Percentiles rank a stretch among this genome's conserved stretches.
Conservation (phyloP, 2,888 invertebrate species). For the Cantharis flavilabris region DNA sequence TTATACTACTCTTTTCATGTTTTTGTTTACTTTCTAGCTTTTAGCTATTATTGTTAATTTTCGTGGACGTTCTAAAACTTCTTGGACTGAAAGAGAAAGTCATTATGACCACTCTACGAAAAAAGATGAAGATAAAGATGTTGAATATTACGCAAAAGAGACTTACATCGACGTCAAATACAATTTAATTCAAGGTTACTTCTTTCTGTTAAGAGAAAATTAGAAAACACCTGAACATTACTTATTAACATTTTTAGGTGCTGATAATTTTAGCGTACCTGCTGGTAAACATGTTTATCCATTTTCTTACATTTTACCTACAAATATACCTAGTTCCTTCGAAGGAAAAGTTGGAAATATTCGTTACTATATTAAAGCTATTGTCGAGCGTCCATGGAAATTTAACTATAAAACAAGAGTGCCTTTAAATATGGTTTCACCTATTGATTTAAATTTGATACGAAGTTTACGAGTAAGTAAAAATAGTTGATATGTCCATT, state of each 20-base stretch:
- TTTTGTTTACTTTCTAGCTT: not conserved
- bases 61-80: slow-evolving; percentile 27
- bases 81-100: slow-evolving; percentile 25
- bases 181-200: slow-evolving; percentile 15
- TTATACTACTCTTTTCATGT: not conserved
- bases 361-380: slow-evolving; percentile 39
- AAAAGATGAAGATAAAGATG: not conserved
- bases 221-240: not conserved
- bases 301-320: slow-evolving; percentile 41
- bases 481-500: not conserved
- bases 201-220: not conserved
- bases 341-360: slow-evolving; percentile 41
- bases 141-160: slow-evolving; percentile 15
- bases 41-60: slow-evolving; percentile 26
- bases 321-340: slow-evolving; percentile 42
- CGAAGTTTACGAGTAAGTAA: slow-evolving; percentile 22
- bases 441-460: slow-evolving; percentile 39
- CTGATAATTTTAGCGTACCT: slow-evolving; percentile 37
- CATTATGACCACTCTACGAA: slow-evolving; percentile 9
- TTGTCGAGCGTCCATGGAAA: slow-evolving; percentile 46
- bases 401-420: slow-evolving; percentile 43
- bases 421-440: slow-evolving; percentile 41
- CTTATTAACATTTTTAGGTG: slow-evolving; percentile 32
- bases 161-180: slow-evolving; percentile 14
- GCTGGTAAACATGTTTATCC: slow-evolving; percentile 46